Evolutionary conservation across 1,140 invertebrate genomes (phyloP).

Genomic region (Lepidurus couesii): DNA sequence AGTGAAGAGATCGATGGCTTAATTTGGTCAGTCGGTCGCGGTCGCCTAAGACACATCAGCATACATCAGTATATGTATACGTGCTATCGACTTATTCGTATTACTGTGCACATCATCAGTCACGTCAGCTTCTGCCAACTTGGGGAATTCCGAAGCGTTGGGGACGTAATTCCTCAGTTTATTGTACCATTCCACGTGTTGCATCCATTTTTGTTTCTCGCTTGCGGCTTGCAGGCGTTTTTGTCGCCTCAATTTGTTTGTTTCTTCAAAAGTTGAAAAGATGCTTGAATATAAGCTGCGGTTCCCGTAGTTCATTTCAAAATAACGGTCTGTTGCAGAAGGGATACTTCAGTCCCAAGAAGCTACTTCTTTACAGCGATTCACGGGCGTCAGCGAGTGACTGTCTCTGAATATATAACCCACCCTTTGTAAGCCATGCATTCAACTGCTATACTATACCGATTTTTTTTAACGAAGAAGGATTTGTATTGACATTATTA

Average conservation of each 20-base stretch:
- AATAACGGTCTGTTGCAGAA: not conserved
- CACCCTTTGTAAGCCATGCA: not conserved
- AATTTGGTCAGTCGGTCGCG: not conserved
- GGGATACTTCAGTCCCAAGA: not conserved
- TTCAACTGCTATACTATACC: not conserved
- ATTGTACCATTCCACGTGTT: not conserved
- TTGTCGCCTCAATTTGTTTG: not conserved
- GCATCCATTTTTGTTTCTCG: slow-evolving; percentile 5
- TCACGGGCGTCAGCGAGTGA: not conserved
- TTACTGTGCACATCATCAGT: not conserved
- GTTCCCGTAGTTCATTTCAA: not conserved
- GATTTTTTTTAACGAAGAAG: not conserved
- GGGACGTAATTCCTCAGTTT: slow-evolving; percentile 5
- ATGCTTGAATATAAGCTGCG: not conserved
- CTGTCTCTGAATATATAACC: not conserved
- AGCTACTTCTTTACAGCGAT: not conserved
- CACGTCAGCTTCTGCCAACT: slow-evolving; percentile 4
- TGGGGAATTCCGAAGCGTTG: not conserved
- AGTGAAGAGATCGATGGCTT: slow-evolving; percentile 5
- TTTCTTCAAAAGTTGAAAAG: not conserved
- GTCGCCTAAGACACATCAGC: not conserved
- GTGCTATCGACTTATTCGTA: not conserved
- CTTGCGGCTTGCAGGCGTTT: not conserved
- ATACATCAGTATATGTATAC: not conserved
- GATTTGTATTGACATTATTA: not conserved